These are phyloP conservation scores for Micrasema longulum DNA, from an alignment of 1,140 invertebrate genomes.

Conservation along the genomic window DNA sequence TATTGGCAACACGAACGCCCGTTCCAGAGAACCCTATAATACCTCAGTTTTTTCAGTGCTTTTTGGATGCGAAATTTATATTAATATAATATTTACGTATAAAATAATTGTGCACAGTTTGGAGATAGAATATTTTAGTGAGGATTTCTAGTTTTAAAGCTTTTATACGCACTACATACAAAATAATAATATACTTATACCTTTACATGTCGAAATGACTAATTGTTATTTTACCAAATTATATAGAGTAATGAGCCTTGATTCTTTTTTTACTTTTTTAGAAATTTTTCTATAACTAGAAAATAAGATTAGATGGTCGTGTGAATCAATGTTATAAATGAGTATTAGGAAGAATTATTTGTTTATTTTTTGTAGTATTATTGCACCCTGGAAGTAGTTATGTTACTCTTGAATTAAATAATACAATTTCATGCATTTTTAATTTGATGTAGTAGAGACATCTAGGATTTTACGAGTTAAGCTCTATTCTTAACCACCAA, in stretches of 20 bases:
- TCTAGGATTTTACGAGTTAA: too few species aligned
- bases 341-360: neutral
- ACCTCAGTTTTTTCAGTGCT: too few species aligned
- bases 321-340: neutral
- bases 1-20: too few species aligned
- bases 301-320: too few species aligned
- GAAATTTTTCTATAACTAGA: slow-evolving; percentile 35
- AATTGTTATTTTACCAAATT: too few species aligned
- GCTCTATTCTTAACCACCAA: too few species aligned
- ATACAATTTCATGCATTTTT: neutral
- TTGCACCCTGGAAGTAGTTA: neutral
- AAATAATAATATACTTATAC: neutral
- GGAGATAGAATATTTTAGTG: slow-evolving; percentile 3
- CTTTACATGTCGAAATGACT: too few species aligned
- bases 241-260: slow-evolving; percentile 47
- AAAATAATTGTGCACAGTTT: slow-evolving; percentile 15
- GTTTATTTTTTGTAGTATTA: too few species aligned
- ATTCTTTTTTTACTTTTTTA: slow-evolving; percentile 55
- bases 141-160: slow-evolving; percentile 26
- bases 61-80: too few species aligned
- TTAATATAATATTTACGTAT: too few species aligned
- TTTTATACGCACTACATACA: slow-evolving; percentile 43
- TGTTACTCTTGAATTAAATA: neutral
- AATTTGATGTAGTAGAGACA: too few species aligned
- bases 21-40: too few species aligned